phyloP scores from a whole-genome alignment of 2,888 invertebrate species.

The Ditula angustiorana region DNA sequence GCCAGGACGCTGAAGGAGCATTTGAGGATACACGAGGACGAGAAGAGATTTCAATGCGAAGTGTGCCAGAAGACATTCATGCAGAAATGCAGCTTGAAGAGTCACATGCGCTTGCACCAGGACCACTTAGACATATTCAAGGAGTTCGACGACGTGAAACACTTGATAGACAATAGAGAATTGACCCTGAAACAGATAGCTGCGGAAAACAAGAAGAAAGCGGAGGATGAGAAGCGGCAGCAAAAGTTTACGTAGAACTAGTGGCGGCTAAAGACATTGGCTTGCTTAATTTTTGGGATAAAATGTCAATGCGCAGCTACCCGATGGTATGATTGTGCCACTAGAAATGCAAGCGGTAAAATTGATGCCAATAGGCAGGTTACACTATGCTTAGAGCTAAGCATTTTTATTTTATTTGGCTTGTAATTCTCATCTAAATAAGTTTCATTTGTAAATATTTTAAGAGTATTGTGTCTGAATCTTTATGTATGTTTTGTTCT shows the following conservation, averaged over 20 bases:
- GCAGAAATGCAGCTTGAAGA: conserved; percentile 77
- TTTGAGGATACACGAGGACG: conserved; percentile 69
- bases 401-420: not conserved
- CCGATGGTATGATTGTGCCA: not conserved
- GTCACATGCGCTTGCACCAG: conserved; percentile 73
- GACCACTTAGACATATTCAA: conserved; percentile 80
- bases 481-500: not conserved
- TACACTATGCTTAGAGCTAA: not conserved
- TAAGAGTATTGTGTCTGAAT: not conserved
- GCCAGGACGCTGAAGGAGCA: conserved; percentile 71
- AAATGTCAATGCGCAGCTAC: not conserved
- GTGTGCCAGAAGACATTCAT: conserved; percentile 75
- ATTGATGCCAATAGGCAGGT: too few relatives aligned
- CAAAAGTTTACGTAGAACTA: conserved; percentile 50
- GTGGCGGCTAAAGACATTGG: not conserved
- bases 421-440: not conserved
- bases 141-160: conserved; percentile 80
- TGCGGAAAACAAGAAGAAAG: conserved; percentile 69
- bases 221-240: conserved; percentile 58
- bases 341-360: not conserved
- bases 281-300: not conserved
- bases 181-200: conserved; percentile 78
- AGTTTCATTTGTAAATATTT: not conserved
- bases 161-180: conserved; percentile 76
- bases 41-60: conserved; percentile 72